Conservation (phyloP, 1,140 invertebrate species). For the Zophobas morio region DNA sequence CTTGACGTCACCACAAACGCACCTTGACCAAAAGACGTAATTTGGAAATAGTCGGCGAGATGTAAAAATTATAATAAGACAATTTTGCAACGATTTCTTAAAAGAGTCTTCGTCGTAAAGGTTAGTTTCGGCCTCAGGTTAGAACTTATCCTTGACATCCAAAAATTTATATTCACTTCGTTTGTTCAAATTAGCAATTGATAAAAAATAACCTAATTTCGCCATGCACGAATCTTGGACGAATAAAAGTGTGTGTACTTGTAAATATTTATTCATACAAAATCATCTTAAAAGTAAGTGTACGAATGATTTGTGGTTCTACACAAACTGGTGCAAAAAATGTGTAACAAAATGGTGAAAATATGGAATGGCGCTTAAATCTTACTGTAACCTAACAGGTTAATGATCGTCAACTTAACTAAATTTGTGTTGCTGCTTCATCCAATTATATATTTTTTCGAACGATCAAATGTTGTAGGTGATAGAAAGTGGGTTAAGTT, state of each 20-base stretch:
- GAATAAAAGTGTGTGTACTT: conserved; percentile 40
- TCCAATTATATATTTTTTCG: neutral
- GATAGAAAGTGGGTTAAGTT: conserved; percentile 34
- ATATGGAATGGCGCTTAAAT: conserved; percentile 30
- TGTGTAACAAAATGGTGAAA: conserved; percentile 27
- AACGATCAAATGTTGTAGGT: conserved; percentile 7
- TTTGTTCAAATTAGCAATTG: neutral
- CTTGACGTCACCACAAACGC: conserved; percentile 22
- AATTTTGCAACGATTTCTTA: conserved; percentile 21
- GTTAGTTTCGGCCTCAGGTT: conserved; percentile 25
- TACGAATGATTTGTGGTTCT: conserved; percentile 11
- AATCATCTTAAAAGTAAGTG: conserved; percentile 18
- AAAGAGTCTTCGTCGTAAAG: conserved; percentile 8
- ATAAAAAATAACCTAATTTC: conserved; percentile 38
- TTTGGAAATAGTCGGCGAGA: conserved; percentile 26
- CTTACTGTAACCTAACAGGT: conserved; percentile 7
- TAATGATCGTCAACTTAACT: conserved; percentile 29
- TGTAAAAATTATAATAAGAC: conserved; percentile 6
- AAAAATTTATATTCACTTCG: conserved; percentile 42
- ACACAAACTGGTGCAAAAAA: conserved; percentile 15
- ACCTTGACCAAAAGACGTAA: conserved; percentile 19
- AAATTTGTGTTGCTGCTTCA: conserved; percentile 16
- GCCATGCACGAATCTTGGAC: conserved; percentile 17
- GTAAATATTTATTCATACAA: conserved; percentile 38
- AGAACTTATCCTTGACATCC: conserved; percentile 41